Base-by-base conservation (phyloP, 2,113 vertebrate species). In the Peucedramus taeniatus region DNA sequence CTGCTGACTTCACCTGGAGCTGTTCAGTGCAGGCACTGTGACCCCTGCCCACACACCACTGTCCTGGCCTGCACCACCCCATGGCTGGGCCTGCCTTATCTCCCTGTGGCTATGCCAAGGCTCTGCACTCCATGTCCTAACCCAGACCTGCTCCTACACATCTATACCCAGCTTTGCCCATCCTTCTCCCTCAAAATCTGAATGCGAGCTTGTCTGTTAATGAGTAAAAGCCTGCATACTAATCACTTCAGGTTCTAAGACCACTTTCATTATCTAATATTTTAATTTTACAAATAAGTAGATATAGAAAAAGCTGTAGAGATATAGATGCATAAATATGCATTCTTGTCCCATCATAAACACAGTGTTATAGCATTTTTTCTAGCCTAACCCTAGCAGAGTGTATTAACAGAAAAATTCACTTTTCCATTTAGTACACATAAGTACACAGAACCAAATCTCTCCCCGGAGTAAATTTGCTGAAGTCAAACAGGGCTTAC, bases 401-500 rank as follows among this genome's bases (percentile, higher is more conserved):
- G 66, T 77, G 22, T 39, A 74, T 91, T 91, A 89, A 68, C 57
- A 90, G 90, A 69, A 96, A 88, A 50, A n/a, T 78, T 88, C 60
- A 56, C 44, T 93, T 96, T 89, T 89, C 87, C 63, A 91, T 88
- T 93, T 92, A 88, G 82, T 63, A 64, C 71, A 74, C 78, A 60
- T 77, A 88, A 83, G 54, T 56, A 87, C 70, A 81, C 18, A 44
- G 87, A 84, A 80, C 79, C 59, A 85, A 88, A 91, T 70, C 42
- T 95, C 68, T 63, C 90, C 82, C 93, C 9, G 27, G 66, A 86
- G 71, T 54, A 91, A 90, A 84, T 54, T 86, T 90, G 85, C 71
- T 90, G 71, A 93, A 92, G 85, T 96, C 88, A 87, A 90, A 81
- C n/a, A 92, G 79, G 26, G 40, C 80, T 95, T 86, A 51, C 61